Evolutionary conservation across 2,888 invertebrate species (phyloP).

Genomic region (Cantharis flavilabris): DNA sequence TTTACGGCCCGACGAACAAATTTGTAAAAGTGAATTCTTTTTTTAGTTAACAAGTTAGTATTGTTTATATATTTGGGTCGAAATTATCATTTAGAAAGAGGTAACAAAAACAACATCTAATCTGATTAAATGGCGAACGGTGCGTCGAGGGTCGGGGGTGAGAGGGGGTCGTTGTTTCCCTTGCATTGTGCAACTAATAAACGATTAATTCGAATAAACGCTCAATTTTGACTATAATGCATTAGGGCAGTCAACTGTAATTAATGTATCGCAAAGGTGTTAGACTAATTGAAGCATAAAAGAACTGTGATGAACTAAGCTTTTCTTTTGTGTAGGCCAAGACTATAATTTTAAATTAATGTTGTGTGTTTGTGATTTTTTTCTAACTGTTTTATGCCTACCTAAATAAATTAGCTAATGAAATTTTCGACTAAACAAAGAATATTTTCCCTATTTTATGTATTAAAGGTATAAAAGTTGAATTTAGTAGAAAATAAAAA

Average conservation of each 20-base stretch:
- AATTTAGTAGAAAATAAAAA: constrained; percentile 24
- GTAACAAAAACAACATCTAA: constrained; percentile 24
- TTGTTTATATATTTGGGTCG: background rate
- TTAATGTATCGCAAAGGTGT: constrained; percentile 43
- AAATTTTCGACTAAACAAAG: constrained; percentile 1
- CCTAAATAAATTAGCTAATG: background rate
- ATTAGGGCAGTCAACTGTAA: constrained; percentile 36
- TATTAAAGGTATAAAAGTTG: constrained; percentile 8
- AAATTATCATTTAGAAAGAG: background rate
- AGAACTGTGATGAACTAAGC: constrained; percentile 43
- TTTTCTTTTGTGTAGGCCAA: constrained; percentile 40
- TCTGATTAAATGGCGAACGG: constrained; percentile 26
- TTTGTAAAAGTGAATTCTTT: constrained; percentile 13
- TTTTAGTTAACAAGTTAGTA: background rate
- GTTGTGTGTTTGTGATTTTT: background rate
- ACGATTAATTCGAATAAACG: constrained; percentile 50
- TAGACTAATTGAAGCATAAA: constrained; percentile 43
- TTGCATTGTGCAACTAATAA: constrained; percentile 36
- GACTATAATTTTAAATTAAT: constrained; percentile 3
- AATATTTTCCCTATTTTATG: background rate
- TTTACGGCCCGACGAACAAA: constrained; percentile 17
- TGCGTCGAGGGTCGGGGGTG: background rate
- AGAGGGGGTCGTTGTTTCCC: constrained; percentile 29
- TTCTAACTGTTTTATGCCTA: background rate
- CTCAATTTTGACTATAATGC: constrained; percentile 45